These are phyloP conservation scores for Coilia nasus DNA, from an alignment of 2,797 vertebrate species.

Conservation along the genomic window DNA sequence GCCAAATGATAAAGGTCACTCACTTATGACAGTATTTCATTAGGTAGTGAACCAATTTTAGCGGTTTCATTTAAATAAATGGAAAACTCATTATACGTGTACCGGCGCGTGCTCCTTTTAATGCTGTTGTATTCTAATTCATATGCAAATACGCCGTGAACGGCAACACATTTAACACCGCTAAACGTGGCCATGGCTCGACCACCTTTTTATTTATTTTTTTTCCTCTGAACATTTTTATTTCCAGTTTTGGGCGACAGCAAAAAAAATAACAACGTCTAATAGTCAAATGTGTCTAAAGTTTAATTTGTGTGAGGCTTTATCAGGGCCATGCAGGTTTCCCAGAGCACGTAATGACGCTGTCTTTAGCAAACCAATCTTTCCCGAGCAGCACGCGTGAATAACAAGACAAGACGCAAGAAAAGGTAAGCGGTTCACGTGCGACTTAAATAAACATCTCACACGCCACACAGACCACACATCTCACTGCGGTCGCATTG, in stretches of 20 bases:
- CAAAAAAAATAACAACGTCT: slow-evolving; percentile 43
- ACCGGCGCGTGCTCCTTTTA: slow-evolving; percentile 52
- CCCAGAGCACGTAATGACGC: slow-evolving; percentile 38
- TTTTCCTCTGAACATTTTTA: slow-evolving; percentile 23
- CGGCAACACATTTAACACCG: slow-evolving; percentile 56
- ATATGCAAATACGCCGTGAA: slow-evolving; percentile 57
- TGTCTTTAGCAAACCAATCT: slow-evolving; percentile 38
- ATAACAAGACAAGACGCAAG: slow-evolving; percentile 29
- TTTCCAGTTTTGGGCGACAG: slow-evolving; percentile 28
- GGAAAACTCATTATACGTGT: slow-evolving; percentile 61
- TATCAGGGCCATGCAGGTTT: slow-evolving; percentile 46
- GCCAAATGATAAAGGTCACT: slow-evolving; percentile 59
- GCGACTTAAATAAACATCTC: slow-evolving; percentile 48
- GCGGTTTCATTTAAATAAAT: slow-evolving; percentile 66
- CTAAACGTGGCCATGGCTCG: slow-evolving; percentile 46
- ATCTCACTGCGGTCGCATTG: no score
- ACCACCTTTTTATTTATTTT: slow-evolving; percentile 34
- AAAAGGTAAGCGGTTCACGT: slow-evolving; percentile 47
- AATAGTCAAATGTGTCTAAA: slow-evolving; percentile 46
- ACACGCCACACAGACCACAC: no score
- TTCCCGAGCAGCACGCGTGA: slow-evolving; percentile 33
- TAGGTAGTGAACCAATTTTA: slow-evolving; percentile 61
- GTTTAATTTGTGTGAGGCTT: slow-evolving; percentile 46
- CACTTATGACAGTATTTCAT: slow-evolving; percentile 58
- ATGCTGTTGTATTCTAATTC: slow-evolving; percentile 57